A percentile compares a stretch with the other conserved stretches of the same genome.
phyloP scores from a whole-genome alignment of 2,888 invertebrate species.

The Melinopterus prodromus region DNA sequence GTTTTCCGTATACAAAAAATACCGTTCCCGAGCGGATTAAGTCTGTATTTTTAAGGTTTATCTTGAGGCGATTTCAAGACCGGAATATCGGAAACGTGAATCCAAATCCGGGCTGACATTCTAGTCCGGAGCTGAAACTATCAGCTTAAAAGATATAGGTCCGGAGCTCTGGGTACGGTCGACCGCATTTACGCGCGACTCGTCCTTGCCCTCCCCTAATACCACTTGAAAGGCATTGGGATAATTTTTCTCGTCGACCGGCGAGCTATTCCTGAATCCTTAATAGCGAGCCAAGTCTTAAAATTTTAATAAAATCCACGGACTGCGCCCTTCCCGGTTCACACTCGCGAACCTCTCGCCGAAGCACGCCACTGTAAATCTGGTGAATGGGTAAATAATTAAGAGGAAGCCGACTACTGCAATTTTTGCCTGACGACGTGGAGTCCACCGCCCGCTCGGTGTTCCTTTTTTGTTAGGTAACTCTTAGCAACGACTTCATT shows the following conservation, averaged over 20 bases:
- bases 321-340: neutral
- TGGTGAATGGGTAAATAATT: neutral
- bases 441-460: neutral
- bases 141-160: slow-evolving; percentile 30
- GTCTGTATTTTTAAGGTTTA: neutral
- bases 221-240: slow-evolving; percentile 18
- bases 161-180: slow-evolving; percentile 17
- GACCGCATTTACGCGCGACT: neutral
- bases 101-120: slow-evolving; percentile 28
- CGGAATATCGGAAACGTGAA: slow-evolving; percentile 24
- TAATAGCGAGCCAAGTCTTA: neutral
- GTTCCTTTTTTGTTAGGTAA: neutral
- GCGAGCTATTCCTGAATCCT: neutral
- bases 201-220: slow-evolving; percentile 15
- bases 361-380: slow-evolving; percentile 14
- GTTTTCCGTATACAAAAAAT: too few species aligned
- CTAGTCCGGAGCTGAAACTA: slow-evolving; percentile 16
- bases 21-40: too few species aligned
- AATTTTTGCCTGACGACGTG: neutral
- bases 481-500: slow-evolving; percentile 15
- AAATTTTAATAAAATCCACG: slow-evolving; percentile 19
- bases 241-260: slow-evolving; percentile 20
- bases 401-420: neutral
- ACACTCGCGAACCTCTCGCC: neutral
- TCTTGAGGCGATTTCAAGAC: neutral